Base-by-base conservation (phyloP, 2,113 vertebrate species). In the Brachyistius frenatus region DNA sequence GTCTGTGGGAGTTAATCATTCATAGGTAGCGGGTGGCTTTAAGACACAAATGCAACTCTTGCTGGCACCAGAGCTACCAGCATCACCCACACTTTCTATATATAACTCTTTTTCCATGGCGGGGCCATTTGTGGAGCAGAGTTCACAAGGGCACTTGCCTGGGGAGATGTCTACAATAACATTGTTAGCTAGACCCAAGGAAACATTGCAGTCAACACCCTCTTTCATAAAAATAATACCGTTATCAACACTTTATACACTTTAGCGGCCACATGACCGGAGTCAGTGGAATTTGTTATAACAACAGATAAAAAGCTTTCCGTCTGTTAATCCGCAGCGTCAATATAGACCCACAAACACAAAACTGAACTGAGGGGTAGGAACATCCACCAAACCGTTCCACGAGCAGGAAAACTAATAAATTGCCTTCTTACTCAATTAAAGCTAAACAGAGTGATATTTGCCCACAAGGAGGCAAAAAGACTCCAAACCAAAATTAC, bases 51-150 rank as follows among this genome's bases (percentile, higher is more conserved):
- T 86, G 86, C 87, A 90, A 87, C 89, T 87, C 89, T 89, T 70
- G 77, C 88, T 93, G 93, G 91, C 91, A 91, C 85, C 71, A 77
- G 72, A 78, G 84, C 84, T 53, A 84, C 83, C 89, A 88, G 86
- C 92, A 93, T 91, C 92, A 90, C 86, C 88, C 85, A 87, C 92
- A 93, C 88, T 83, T 88, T 88, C 93, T 94, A 94, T 90, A 93
- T 92, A 89, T 94, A 94, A 91, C 91, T 92, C 83, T 91, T 93
- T 94, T 94, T 93, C 93, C 92, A 93, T 92, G 86, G 85, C 83
- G 41, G 73, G 88, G 90, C 89, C 90, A 91, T 91, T 86, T 88
- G 88, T 85, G 88, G 92, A 89, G 79, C 88, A 92, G 90, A 84
- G 92, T 90, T 91, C 89, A 92, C 77, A 86, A 86, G 85, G 89